These are phyloP conservation scores for Lophius piscatorius DNA, from an alignment of 2,113 vertebrate genomes.

Conservation along the genomic window DNA sequence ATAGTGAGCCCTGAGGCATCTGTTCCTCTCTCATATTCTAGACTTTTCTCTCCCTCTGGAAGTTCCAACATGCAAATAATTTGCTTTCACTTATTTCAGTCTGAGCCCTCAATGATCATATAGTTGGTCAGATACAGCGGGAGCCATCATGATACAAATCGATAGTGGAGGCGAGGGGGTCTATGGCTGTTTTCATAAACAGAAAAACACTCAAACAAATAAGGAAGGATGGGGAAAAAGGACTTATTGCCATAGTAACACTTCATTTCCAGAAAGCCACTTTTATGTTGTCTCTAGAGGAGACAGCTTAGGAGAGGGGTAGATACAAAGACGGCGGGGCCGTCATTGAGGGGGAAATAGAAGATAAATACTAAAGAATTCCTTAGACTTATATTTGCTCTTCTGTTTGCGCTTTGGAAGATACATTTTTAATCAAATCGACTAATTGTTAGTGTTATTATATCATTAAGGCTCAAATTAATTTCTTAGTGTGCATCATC, in stretches of 20 bases:
- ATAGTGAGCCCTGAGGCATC: too few relatives aligned
- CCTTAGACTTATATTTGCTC: too few relatives aligned
- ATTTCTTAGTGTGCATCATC: neutral
- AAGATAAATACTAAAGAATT: too few relatives aligned
- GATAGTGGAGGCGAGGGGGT: neutral
- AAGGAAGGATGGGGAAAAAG: neutral
- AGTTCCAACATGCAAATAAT: too few relatives aligned
- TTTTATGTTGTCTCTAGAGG: conserved; percentile 43
- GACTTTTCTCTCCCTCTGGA: too few relatives aligned
- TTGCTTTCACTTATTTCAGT: neutral
- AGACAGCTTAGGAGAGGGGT: conserved; percentile 5
- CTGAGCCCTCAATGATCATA: conserved; percentile 2
- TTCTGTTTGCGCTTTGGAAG: too few relatives aligned
- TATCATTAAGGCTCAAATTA: too few relatives aligned
- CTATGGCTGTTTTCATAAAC: neutral
- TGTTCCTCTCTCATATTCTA: too few relatives aligned
- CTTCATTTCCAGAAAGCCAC: conserved; percentile 34
- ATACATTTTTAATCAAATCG: too few relatives aligned
- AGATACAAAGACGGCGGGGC: conserved; percentile 19
- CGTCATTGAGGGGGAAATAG: too few relatives aligned
- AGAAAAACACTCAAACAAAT: conserved; percentile 5
- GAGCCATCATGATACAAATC: conserved; percentile 16
- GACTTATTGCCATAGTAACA: neutral
- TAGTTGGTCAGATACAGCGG: neutral
- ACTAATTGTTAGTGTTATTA: too few relatives aligned